Base-by-base conservation (phyloP, 2,797 vertebrate genomes). In the Acestrorhynchus altus region DNA sequence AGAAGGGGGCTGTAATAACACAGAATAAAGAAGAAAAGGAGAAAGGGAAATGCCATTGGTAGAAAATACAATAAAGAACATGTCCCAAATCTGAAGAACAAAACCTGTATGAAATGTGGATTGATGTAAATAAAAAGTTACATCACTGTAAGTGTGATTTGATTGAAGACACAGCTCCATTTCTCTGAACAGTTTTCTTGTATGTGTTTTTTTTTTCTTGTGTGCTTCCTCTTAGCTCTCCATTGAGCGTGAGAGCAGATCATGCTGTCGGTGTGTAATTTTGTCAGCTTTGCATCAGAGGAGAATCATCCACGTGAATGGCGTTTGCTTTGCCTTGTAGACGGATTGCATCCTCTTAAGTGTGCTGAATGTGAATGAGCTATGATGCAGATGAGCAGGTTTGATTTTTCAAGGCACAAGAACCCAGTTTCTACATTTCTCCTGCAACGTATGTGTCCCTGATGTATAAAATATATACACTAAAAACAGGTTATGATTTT, bases 291-390 rank as follows among this genome's bases (percentile, higher is more conserved):
- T 67, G 65, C 52, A 49, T 51, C 65, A 49, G 28, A 40, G 65
- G 56, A 69, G 39, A 49, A 13, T 39, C 65, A 69, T 22, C 44
- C 42, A 31, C 59, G 40, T 59, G 64, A 15, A 67, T 24, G 52
- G 26, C 12, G 51, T 20, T 56, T 67, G 63, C 47, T 77, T 77
- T 61, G 54, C 44, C 56, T 24, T 51, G 54, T 61, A 26, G 68
- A 40, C 46, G 24, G 66, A 47, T 40, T 10, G 35, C 31, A 56
- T 42, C 20, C 56, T 15, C 44, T 61, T n/a, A 56, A 60, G 74
- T 44, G 22, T 67, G 44, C 18, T 26, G 42, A 67, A 67, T 9
- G 22, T 28, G 56, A 51, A 47, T 22, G 35, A n/a, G 9, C 52
- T 51, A 28, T 46, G 44, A 59, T 24, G 26, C 22, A 61, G 28